Base-by-base conservation (phyloP, 2,888 invertebrate genomes). In the Philopedon plagiatum region DNA sequence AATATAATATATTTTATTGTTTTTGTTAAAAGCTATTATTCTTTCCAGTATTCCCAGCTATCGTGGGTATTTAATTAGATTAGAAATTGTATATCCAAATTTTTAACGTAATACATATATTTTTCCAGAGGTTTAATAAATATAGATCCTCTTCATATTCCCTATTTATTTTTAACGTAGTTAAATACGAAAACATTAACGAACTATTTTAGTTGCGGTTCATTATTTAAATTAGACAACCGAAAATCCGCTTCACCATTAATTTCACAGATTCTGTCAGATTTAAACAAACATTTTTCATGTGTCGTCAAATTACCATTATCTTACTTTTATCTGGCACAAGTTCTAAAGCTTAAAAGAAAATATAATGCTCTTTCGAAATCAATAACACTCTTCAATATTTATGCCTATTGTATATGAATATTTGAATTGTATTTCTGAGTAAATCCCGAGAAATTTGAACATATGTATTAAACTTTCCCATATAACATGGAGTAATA, bases 181-280 rank as follows among this genome's bases (percentile, higher is more conserved):
- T 18, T 23, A 46, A 46, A 21, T 46, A 46, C 21, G 11, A 23
- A 46, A 46, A 23, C 8, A 46, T 46, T 46, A 23, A 21, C n/a
- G 11, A 23, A 46, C 9, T 19, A 23, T 46, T 46, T 46, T n/a
- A 23, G 21, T 21, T 46, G n/a, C 15, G n/a, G 58, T 58, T 58
- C 58, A 58, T 58, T 58, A 58, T 39, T 58, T 58, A 58, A 58
- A 58, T 58, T 58, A 23, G 39, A 58, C 26, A 37, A 21, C 37
- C 4, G 23, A 19, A 58, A 41, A 58, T 23, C 34, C 9, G 44
- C 19, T 44, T 9, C 15, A 44, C 9, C 44, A 37, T 37, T 57
- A 57, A 57, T 57, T 57, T 23, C 15, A 58, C 26, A 4, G 23
- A 1, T 58, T 5, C 7, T 41, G 58, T 39, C 58, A 58, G 39